These are phyloP conservation scores for Coccyzus lansbergi DNA, from an alignment of 2,797 vertebrate species.

Conservation along the genomic window DNA sequence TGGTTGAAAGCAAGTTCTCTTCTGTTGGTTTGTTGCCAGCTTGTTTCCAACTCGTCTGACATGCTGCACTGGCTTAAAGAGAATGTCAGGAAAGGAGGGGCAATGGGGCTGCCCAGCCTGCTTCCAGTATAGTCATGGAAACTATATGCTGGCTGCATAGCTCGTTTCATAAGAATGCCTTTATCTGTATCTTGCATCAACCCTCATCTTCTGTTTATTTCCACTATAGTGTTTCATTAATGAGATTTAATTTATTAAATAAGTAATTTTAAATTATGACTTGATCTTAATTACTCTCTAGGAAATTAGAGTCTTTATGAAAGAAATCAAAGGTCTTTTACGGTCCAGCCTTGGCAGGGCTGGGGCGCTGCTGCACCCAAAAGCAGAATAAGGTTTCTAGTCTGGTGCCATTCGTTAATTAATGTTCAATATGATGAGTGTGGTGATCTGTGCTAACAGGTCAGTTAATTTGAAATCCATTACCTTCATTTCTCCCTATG, in stretches of 20 bases:
- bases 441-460: not conserved
- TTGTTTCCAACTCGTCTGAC: not conserved
- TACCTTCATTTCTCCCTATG: not conserved
- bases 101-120: no score
- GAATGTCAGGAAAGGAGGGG: rapidly evolving
- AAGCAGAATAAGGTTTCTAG: not conserved
- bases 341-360: not conserved
- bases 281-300: not conserved
- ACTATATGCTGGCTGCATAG: not conserved
- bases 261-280: not conserved
- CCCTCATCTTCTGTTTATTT: not conserved
- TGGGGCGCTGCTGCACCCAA: not conserved
- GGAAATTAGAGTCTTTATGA: not conserved
- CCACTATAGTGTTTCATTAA: not conserved
- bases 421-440: not conserved
- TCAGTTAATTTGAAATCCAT: not conserved
- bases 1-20: not conserved
- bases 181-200: rapidly evolving
- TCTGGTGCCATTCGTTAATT: not conserved
- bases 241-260: not conserved
- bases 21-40: not conserved
- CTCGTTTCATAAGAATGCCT: not conserved
- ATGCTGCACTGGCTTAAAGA: not conserved
- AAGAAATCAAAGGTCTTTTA: not conserved
- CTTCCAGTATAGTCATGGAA: not conserved